These are phyloP conservation scores for Bombus pascuorum DNA, from an alignment of 1,140 invertebrate species.

Conservation along the genomic window DNA sequence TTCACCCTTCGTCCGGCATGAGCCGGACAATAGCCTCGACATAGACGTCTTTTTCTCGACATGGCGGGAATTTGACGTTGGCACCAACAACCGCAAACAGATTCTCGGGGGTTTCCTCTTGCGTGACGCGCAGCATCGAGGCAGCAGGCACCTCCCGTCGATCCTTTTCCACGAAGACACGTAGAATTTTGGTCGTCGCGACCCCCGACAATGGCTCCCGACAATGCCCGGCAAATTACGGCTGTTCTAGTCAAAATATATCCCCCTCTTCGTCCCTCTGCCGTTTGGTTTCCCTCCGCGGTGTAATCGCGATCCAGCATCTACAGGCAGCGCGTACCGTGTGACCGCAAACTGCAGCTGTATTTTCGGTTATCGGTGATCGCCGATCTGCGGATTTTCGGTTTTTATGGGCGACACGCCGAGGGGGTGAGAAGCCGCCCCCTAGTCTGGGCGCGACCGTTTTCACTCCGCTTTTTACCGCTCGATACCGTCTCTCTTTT, in stretches of 20 bases:
- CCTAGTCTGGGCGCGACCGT: constrained; percentile 23
- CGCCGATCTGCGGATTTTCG: constrained; percentile 80
- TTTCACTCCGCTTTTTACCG: constrained; percentile 50
- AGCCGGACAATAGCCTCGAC: neutral
- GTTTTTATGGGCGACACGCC: constrained; percentile 65
- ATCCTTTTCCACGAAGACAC: constrained; percentile 44
- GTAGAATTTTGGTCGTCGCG: constrained; percentile 54
- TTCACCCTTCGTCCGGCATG: neutral
- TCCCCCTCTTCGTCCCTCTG: constrained; percentile 36
- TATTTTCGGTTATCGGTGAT: constrained; percentile 80
- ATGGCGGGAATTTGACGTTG: constrained; percentile 22
- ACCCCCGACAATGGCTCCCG: constrained; percentile 67
- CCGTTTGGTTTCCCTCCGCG: constrained; percentile 40
- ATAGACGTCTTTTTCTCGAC: neutral
- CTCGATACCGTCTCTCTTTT: neutral
- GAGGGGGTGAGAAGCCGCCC: constrained; percentile 26
- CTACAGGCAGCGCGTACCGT: constrained; percentile 71
- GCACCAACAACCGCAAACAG: constrained; percentile 72
- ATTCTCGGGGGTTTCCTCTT: constrained; percentile 32
- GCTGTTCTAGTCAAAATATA: constrained; percentile 79
- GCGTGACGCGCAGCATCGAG: neutral
- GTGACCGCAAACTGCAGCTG: constrained; percentile 80
- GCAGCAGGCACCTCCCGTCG: constrained; percentile 18
- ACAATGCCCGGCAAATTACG: constrained; percentile 80
- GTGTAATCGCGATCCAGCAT: constrained; percentile 63